phyloP scores from a whole-genome alignment of 2,797 vertebrate genomes.

The Phylloscopus collybita region DNA sequence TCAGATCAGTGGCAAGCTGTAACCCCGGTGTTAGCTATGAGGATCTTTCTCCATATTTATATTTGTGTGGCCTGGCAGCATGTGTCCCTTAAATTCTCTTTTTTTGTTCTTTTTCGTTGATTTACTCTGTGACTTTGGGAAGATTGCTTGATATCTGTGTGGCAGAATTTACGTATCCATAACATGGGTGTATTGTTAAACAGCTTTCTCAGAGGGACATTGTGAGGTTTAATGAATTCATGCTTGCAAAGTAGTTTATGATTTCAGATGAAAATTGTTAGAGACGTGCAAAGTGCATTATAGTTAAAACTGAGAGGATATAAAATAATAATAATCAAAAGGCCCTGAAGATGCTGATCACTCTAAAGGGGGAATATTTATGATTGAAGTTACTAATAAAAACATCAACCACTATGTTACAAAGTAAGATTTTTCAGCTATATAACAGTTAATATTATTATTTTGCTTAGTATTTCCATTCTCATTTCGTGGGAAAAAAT shows the following conservation, averaged over 20 bases:
- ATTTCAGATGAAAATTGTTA: slow-evolving; percentile 27
- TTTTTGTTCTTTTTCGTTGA: neutral
- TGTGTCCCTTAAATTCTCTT: neutral
- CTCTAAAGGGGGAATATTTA: neutral
- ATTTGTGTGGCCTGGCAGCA: neutral
- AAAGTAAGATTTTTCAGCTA: neutral
- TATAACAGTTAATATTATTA: neutral
- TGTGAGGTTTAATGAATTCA: slow-evolving; percentile 32
- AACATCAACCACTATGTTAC: neutral
- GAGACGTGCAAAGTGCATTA: neutral
- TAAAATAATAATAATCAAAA: neutral
- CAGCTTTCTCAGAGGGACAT: neutral
- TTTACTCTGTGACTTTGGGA: neutral
- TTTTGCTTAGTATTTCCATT: neutral
- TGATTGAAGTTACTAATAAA: neutral
- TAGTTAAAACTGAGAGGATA: neutral
- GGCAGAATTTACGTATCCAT: neutral
- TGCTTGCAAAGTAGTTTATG: slow-evolving; percentile 24
- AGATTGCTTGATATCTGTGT: neutral
- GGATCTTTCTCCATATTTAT: neutral
- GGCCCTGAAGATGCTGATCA: neutral
- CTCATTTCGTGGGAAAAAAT: neutral
- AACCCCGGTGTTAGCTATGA: neutral
- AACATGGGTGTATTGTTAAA: neutral
- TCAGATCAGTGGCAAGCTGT: neutral